phyloP scores from a whole-genome alignment of 2,797 vertebrate species.

The Ibycter americanus region DNA sequence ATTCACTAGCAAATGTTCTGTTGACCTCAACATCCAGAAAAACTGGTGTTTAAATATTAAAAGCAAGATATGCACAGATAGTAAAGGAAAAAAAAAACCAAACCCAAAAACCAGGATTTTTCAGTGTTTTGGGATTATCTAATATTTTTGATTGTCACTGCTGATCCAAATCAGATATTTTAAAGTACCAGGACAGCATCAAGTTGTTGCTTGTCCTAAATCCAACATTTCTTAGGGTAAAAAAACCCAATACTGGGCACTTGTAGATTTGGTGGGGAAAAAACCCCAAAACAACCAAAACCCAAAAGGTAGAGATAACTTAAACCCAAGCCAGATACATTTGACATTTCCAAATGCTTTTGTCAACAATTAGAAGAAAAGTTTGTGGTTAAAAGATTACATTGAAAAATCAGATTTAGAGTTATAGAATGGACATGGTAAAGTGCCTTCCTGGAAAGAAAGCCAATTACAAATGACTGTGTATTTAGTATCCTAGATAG shows the following conservation, averaged over 20 bases:
- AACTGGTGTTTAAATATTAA: background rate
- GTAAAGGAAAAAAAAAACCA: background rate
- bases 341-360: background rate
- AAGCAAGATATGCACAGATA: background rate
- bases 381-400: background rate
- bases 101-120: background rate
- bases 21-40: background rate
- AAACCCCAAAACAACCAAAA: too few species aligned
- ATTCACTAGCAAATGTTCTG: background rate
- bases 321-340: background rate
- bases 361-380: background rate
- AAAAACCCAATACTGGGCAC: fast-evolving
- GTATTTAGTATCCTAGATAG: background rate
- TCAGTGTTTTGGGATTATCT: background rate
- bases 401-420: background rate
- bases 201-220: background rate
- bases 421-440: background rate
- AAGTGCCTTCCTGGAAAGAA: background rate
- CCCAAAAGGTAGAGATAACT: background rate
- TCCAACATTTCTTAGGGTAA: background rate
- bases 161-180: background rate
- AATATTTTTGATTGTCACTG: background rate
- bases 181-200: background rate
- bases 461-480: background rate
- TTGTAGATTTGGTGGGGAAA: background rate